Base-by-base conservation (phyloP, 2,888 invertebrate genomes). In the Acronicta psi region DNA sequence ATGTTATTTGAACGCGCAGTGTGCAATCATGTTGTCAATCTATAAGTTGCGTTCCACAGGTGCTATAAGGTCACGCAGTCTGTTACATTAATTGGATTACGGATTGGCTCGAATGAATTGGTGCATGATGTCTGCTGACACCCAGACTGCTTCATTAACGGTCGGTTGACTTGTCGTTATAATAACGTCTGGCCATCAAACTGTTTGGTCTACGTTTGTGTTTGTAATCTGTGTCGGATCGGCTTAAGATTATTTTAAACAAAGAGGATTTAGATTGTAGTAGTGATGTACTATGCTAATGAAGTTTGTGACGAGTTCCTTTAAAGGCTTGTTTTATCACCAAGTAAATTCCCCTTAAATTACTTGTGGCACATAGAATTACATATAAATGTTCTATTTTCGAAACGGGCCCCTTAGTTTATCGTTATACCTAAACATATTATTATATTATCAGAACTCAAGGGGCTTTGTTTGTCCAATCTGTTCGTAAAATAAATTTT, bases 1-100 rank as follows among this genome's bases (percentile, higher is more conserved):
- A 6, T 6, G 4, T n/a, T 62, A 67, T 69, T 72, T 52, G 42
- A 45, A 18, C 18, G 10, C n/a, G 45, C 42, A 40, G 20, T 41
- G 55, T 43, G 47, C 47, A 71, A 63, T 72, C 57, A 59, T 47
- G 42, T 55, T 63, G 68, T 68, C 63, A 63, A 68, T 63, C 31
- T 50, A 14, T 20, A 49, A 52, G 59, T 53, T 14, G 44, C 65
- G 67, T 67, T 66, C 51, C 73, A 79, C 83, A 82, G 77, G 79
- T 82, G 80, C 59, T 57, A 59, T 63, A 66, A 79, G 73, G 74
- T 77, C 73, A 69, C 62, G 69, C 71, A 42, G 72, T 73, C 70
- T 69, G 45, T 57, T 66, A 65, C 70, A 37, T 56, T 89, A 86
- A 90, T 90, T 87, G 89, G 90, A 90, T 91, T 90, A 90, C 77